Percentiles rank a stretch among this genome's conserved stretches.
phyloP scores from a whole-genome alignment of 2,888 invertebrate genomes.

The Idaea dimidiata region DNA sequence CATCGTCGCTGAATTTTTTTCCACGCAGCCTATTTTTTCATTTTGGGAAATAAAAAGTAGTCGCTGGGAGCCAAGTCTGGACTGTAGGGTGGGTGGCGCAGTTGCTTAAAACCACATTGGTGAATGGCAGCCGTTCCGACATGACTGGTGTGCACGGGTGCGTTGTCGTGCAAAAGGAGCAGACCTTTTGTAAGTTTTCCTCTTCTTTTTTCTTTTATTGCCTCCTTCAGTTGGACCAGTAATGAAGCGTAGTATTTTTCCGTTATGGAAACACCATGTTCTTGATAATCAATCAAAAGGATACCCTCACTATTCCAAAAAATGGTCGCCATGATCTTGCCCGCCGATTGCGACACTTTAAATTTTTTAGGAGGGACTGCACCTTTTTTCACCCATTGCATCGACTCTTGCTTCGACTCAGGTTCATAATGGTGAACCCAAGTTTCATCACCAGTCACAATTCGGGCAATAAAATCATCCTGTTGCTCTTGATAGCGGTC shows the following conservation, averaged over 20 bases:
- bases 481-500: conserved; percentile 18
- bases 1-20: conserved; percentile 7
- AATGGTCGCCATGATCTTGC: conserved; percentile 69
- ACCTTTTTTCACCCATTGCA: conserved; percentile 31
- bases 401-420: conserved; percentile 30
- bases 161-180: conserved; percentile 13
- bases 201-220: conserved; percentile 10
- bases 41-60: conserved; percentile 11
- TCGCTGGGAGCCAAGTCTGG: conserved; percentile 8
- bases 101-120: background rate
- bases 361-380: conserved; percentile 27
- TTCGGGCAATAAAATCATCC: conserved; percentile 15
- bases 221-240: conserved; percentile 5
- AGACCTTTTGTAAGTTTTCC: conserved; percentile 8
- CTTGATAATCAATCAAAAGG: conserved; percentile 11
- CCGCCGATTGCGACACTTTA: conserved; percentile 23
- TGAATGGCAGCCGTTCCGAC: conserved; percentile 5
- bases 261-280: conserved; percentile 15
- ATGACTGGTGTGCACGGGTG: conserved; percentile 13
- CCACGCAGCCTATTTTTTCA: conserved; percentile 12
- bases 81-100: conserved; percentile 6
- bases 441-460: conserved; percentile 30
- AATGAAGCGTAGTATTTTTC: conserved; percentile 8
- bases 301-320: conserved; percentile 21
- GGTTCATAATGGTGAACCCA: conserved; percentile 33